Evolutionary conservation across 2,888 invertebrate genomes (phyloP).

Genomic region (Zelleria hepariella): DNA sequence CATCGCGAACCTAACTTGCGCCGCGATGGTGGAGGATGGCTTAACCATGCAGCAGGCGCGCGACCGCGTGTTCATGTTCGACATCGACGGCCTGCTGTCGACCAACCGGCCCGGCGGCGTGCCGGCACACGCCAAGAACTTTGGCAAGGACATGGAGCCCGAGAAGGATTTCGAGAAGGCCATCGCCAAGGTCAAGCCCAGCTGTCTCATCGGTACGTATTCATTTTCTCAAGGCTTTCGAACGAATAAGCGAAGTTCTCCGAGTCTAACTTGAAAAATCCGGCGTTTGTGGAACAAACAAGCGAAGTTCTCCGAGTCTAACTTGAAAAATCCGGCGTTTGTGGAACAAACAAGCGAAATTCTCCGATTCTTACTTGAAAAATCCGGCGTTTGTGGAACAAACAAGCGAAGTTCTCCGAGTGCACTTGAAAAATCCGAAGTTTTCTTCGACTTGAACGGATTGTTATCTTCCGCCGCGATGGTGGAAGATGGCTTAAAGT

Average conservation of each 20-base stretch:
- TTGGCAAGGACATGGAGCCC: constrained; percentile 84
- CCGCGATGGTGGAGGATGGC: constrained; percentile 86
- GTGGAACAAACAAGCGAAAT: too few species aligned
- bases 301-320: too few species aligned
- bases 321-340: too few species aligned
- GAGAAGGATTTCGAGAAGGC: constrained; percentile 85
- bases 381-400: too few species aligned
- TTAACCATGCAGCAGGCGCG: constrained; percentile 79
- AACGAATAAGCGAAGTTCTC: too few species aligned
- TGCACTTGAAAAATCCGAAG: too few species aligned
- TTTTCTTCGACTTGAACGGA: too few species aligned
- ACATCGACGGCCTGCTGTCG: constrained; percentile 91
- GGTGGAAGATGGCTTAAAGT: constrained; percentile 79
- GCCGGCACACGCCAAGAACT: constrained; percentile 78
- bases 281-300: too few species aligned
- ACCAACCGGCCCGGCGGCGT: constrained; percentile 75
- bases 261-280: too few species aligned
- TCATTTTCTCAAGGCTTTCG: too few species aligned
- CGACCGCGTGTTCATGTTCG: constrained; percentile 95
- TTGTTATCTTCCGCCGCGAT: constrained; percentile 92
- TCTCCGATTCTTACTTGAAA: too few species aligned
- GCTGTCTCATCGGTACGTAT: constrained; percentile 85
- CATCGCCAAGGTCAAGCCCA: constrained; percentile 88
- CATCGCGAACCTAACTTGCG: constrained; percentile 90
- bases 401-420: too few species aligned